Base-by-base conservation (phyloP, 2,113 vertebrate genomes). In the Turnix velox region DNA sequence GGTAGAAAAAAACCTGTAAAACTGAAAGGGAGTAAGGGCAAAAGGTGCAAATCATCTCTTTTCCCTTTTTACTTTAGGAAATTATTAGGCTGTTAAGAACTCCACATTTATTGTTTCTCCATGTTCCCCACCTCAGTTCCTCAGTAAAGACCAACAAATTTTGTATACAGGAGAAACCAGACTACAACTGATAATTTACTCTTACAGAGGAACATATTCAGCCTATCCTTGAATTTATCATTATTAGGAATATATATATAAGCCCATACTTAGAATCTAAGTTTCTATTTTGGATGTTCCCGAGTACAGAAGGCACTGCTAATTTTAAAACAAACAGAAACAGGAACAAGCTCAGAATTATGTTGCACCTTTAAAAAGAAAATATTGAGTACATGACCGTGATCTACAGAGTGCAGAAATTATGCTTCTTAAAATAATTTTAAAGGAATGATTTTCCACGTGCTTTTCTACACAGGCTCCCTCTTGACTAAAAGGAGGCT, bases 311-410 rank as follows among this genome's bases (percentile, higher is more conserved):
- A 91, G 43, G 48, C 39, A 83, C 30, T 51, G 46, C 55, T 92
- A 73, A 84, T 91, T 95, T 96, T 92, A 83, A 87, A 87, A 82
- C 8, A 65, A 94, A 62, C 35, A 87, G 37, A 72, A 91, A 73
- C 49, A 81, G 8, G 30, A 84, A 67, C 46, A 66, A 83, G 54
- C 35, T 76, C 46, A 77, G 58, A 89, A 89, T 35, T 69, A 54
- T 2, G 12, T 15, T 69, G 39, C 39, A 88, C 59, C 54, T 94
- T 89, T 62, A 73, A 87, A 88, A 93, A 51, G 3, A 77, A 67
- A 49, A 82, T 84, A 87, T 73, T 76, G 35, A 52, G 42, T 54
- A 33, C 43, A 33, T 35, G 20, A 43, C 42, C 39, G 18, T 42
- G 24, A 76, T 37, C 22, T 49, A 68, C 9, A 48, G 5, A 76